phyloP scores from a whole-genome alignment of 2,797 vertebrate genomes.

The Lacerta agilis region DNA sequence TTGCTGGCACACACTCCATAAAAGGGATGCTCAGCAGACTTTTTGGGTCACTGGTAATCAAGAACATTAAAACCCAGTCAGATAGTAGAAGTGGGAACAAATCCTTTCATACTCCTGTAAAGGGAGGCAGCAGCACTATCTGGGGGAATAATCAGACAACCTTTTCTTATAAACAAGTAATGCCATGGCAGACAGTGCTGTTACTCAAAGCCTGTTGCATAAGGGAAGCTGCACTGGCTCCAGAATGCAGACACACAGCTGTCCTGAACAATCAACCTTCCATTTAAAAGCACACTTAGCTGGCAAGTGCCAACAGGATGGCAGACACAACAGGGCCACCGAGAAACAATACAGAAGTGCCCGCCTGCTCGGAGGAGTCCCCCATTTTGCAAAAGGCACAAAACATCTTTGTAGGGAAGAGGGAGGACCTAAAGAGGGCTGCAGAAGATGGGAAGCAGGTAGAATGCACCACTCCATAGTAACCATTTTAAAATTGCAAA shows the following conservation, averaged over 20 bases:
- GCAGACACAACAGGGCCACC: not conserved
- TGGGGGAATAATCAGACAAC: constrained; percentile 28
- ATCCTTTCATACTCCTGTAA: constrained; percentile 54
- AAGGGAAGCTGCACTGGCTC: not conserved
- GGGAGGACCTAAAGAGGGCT: not conserved
- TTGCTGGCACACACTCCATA: constrained; percentile 67
- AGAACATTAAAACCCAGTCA: constrained; percentile 67
- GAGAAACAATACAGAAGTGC: not conserved
- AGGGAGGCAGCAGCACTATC: constrained; percentile 55
- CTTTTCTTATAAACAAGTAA: constrained; percentile 4
- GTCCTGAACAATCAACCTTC: not conserved
- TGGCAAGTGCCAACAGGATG: not conserved
- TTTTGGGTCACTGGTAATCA: constrained; percentile 74
- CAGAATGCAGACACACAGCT: not conserved
- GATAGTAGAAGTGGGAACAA: constrained; percentile 61
- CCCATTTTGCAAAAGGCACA: not conserved
- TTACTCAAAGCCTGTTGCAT: not conserved
- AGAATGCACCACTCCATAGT: not conserved
- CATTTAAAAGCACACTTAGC: not conserved
- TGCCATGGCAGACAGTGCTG: not conserved
- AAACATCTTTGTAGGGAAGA: too few species aligned
- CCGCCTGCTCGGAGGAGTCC: not conserved
- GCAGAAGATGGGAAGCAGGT: too few species aligned
- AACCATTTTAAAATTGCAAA: not conserved
- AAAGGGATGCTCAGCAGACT: constrained; percentile 69